These are phyloP conservation scores for Actinia equina DNA, from an alignment of 64 coral and sea anemone genomes.

Conservation along the genomic window DNA sequence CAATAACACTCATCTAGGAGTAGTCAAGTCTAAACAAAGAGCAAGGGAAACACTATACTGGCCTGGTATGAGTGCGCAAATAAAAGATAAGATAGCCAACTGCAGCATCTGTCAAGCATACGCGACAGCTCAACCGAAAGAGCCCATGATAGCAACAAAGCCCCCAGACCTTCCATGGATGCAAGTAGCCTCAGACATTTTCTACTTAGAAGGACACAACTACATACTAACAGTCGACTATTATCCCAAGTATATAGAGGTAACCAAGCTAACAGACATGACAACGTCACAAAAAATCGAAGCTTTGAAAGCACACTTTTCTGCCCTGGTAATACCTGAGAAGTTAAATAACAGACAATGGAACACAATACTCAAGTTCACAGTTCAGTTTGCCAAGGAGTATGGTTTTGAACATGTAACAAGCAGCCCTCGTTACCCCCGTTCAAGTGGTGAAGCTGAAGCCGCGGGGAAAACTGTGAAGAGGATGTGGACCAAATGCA, in stretches of 20 bases:
- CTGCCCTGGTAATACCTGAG: not conserved
- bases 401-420: not conserved
- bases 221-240: constrained; percentile 38
- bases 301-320: not conserved
- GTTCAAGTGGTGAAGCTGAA: constrained; percentile 33
- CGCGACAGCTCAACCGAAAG: constrained; percentile 34
- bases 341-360: not conserved
- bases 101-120: constrained; percentile 31
- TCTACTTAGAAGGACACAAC: constrained; percentile 10
- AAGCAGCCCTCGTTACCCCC: constrained; percentile 30
- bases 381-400: constrained; percentile 21
- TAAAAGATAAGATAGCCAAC: constrained; percentile 38
- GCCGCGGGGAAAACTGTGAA: constrained; percentile 36
- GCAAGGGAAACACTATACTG: constrained; percentile 24
- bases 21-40: constrained; percentile 52
- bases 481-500: constrained; percentile 17
- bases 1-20: constrained; percentile 40
- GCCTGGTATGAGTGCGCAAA: constrained; percentile 33
- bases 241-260: constrained; percentile 57
- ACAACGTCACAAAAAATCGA: not conserved
- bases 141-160: constrained; percentile 18
- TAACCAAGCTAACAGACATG: constrained; percentile 24
- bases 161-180: constrained; percentile 22
- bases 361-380: not conserved
- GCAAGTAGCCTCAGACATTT: not conserved